Base-by-base conservation (phyloP, 2,113 vertebrate genomes). In the Centrocercus urophasianus region DNA sequence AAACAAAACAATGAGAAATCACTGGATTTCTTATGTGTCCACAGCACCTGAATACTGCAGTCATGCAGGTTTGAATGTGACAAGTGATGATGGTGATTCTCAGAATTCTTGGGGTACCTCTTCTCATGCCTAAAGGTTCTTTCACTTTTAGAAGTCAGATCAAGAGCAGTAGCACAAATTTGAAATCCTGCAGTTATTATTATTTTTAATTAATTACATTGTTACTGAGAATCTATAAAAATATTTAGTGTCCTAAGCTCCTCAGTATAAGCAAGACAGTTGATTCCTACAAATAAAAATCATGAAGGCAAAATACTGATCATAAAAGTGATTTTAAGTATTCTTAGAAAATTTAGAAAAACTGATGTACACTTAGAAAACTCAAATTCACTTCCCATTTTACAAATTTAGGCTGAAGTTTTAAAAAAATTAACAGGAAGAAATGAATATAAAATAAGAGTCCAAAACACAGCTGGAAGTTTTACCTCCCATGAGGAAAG, bases 131-230 rank as follows among this genome's bases (percentile, higher is more conserved):
- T 54, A 64, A 64, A 86, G 42, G 27, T 64, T 88, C 47, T n/a
- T 86, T 84, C 28, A 67, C 34, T 60, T 77, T 63, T n/a, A 83
- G 47, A 19, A 67, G 7, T 72, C 48, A 72, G 43, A 73, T 54
- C 70, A 63, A 74, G 30, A 48, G 19, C 36, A 73, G 20, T 19
- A 83, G 79, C 15, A 36, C 4, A 69, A n/a, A 60, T 20, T 43
- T 47, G 11, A 40, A 6, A 12, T 52, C 15, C 54, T 3, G 16
- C 32, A 7, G 24, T 16, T 7, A 28, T 16, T 54, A 54, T 64
- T 24, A 17, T 40, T 45, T n/a, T 13, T 1, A 24, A 36, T 63
- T 42, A n/a, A 45, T 75, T 82, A 50, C 0, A 0, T 56, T 67
- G 6, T 75, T 28, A 72, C 25, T 75, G 8, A 8, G 16, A 66